Evolutionary conservation across 1,140 invertebrate species (phyloP), one percentile per base, ranked within the genome.

Genomic region (Zaprionus davidi): DNA sequence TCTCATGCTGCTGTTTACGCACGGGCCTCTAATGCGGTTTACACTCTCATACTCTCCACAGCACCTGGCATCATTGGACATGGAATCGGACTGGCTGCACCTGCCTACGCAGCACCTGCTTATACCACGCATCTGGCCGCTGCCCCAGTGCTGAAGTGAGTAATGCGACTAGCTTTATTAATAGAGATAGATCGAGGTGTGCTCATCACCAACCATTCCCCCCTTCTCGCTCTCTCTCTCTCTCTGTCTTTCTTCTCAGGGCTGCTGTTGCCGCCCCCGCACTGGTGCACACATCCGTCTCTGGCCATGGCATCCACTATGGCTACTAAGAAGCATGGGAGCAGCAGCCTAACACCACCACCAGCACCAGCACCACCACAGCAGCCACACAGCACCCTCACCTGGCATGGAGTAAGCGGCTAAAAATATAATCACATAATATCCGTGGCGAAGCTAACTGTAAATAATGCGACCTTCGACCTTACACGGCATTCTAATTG

Each of bases 251-350:
- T 49, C 12, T 71, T 6, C 9, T 13, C 65, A 92, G 88, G 78
- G 79, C 85, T 53, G 90, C 91, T 55, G 84, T 92, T n/a, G 91
- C 86, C 58, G 88, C 91, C 31, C 91, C 91, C 64, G 91, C 91
- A 34, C 67, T 92, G 55, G 91, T 92, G 49, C 93, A 94, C 77
- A 87, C 93, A 68, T 83, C 91, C 31, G 93, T 94, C 72, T 90
- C 81, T 20, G 93, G 93, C 49, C 85, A 93, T 57, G 93, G 93
- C 57, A 84, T 93, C 62, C 93, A 93, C 66, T 94, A 94, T 75
- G 78, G 93, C 62, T 94, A 93, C 85, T 94, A 94, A 84, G 79
- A 44, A 31, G 4, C 20, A 3, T 36, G 38, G 17, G 12, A 31
- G 17, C 11, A 26, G 28, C 36, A 67, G n/a, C 5, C 20, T 34